These are phyloP conservation scores for Chlorodrepanis virens DNA, from an alignment of 2,113 vertebrate species.

Conservation along the genomic window DNA sequence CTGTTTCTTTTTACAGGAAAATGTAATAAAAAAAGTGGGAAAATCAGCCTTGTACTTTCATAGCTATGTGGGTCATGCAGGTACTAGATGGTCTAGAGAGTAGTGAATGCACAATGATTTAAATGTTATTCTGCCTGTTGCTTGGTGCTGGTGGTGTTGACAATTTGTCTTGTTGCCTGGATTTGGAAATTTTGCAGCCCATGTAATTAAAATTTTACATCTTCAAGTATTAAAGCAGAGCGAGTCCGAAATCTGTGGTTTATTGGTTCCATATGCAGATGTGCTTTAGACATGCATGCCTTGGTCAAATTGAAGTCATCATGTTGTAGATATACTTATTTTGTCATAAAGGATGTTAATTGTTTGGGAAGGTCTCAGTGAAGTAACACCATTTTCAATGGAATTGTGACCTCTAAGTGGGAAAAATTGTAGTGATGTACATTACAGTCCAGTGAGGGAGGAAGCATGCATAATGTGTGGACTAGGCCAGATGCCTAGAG, in stretches of 20 bases:
- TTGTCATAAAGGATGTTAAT: neutral
- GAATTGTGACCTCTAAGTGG: neutral
- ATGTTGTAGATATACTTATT: neutral
- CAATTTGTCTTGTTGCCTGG: neutral
- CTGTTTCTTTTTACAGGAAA: neutral
- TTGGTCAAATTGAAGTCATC: neutral
- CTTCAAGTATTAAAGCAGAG: neutral
- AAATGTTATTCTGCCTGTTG: neutral
- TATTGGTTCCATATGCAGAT: neutral
- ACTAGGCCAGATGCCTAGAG: neutral
- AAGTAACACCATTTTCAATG: neutral
- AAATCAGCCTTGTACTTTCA: neutral
- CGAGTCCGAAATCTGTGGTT: neutral
- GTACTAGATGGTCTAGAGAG: neutral
- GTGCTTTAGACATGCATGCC: neutral
- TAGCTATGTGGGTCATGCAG: neutral
- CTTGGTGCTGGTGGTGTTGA: neutral
- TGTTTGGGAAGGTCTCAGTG: neutral
- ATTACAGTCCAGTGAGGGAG: neutral
- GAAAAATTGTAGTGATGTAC: neutral
- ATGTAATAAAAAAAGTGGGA: neutral
- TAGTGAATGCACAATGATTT: neutral
- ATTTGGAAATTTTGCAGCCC: neutral
- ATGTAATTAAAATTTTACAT: neutral
- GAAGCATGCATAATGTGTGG: neutral